These are phyloP conservation scores for Anomalospiza imberbis DNA, from an alignment of 2,797 vertebrate species.

Conservation along the genomic window DNA sequence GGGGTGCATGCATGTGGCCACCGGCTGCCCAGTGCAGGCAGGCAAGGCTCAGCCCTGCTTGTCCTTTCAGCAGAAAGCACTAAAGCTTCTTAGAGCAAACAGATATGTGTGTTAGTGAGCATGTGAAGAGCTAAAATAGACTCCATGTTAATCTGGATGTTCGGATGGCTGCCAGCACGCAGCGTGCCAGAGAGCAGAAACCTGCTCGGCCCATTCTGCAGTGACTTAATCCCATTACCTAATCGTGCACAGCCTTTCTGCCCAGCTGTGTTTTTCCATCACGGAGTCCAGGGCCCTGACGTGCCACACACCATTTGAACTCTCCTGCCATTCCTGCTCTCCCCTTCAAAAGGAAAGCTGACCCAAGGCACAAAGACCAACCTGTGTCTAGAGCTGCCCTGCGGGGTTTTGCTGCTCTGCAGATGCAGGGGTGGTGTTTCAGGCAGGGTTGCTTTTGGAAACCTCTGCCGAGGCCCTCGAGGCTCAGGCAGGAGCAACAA, in stretches of 20 bases:
- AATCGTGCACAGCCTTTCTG: neutral
- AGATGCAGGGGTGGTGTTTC: neutral
- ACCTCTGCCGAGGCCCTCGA: neutral
- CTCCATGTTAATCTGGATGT: neutral
- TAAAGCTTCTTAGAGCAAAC: constrained; percentile 47
- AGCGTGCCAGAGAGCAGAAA: neutral
- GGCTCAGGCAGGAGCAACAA: neutral
- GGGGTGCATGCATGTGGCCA: accelerated
- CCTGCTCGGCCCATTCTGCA: constrained; percentile 39
- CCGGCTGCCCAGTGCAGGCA: neutral
- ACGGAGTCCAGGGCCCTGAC: neutral
- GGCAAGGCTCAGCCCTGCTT: neutral
- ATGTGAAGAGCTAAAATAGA: constrained; percentile 48
- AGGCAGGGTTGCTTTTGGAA: neutral
- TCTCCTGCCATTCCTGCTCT: neutral
- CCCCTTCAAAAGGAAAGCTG: neutral
- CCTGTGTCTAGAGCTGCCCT: neutral
- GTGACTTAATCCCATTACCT: constrained; percentile 67
- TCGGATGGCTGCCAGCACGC: neutral
- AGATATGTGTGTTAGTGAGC: neutral
- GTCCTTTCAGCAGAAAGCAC: neutral
- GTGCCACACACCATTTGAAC: neutral
- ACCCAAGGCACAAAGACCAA: neutral
- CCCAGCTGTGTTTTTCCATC: constrained; percentile 64
- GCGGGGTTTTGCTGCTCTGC: accelerated